Percentiles rank a stretch among this genome's conserved stretches.
These are phyloP conservation scores for Ennomos erosarius DNA, from an alignment of 2,888 invertebrate genomes.

Conservation along the genomic window DNA sequence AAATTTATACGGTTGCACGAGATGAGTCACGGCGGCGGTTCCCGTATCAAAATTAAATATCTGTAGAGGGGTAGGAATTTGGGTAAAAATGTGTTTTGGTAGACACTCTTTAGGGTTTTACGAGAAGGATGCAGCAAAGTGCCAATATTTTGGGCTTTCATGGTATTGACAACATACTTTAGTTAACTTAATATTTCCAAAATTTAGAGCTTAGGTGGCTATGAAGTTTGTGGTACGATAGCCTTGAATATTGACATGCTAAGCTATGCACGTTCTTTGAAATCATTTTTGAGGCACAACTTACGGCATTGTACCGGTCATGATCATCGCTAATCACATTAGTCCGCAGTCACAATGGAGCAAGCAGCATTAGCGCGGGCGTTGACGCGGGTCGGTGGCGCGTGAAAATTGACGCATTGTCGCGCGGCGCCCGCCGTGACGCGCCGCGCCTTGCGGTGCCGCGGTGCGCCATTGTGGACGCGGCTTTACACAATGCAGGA, in stretches of 20 bases:
- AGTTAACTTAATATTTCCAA: too few species aligned
- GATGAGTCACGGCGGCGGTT: constrained; percentile 72
- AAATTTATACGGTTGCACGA: constrained; percentile 74
- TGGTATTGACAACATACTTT: constrained; percentile 9
- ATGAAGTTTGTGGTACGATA: too few species aligned
- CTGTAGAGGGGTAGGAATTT: constrained; percentile 58
- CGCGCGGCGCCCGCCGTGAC: constrained; percentile 34
- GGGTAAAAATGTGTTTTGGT: constrained; percentile 51
- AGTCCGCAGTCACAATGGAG: constrained; percentile 31
- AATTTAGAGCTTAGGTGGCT: too few species aligned
- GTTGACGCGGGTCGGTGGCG: constrained; percentile 33
- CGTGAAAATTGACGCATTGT: constrained; percentile 34
- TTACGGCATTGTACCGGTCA: not conserved
- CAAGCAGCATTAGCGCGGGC: constrained; percentile 31
- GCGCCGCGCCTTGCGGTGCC: constrained; percentile 53
- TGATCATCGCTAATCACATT: constrained; percentile 27
- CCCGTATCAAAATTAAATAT: constrained; percentile 84
- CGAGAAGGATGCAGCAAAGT: constrained; percentile 17
- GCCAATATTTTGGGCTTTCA: constrained; percentile 18
- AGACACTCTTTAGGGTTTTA: constrained; percentile 38
- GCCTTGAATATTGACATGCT: too few species aligned
- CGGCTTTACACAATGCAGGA: constrained; percentile 19
- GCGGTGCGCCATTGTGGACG: constrained; percentile 39
- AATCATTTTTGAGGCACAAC: not conserved
- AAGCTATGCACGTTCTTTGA: not conserved